Base-by-base conservation (phyloP, 2,888 invertebrate genomes). In the Papilio gigon region DNA sequence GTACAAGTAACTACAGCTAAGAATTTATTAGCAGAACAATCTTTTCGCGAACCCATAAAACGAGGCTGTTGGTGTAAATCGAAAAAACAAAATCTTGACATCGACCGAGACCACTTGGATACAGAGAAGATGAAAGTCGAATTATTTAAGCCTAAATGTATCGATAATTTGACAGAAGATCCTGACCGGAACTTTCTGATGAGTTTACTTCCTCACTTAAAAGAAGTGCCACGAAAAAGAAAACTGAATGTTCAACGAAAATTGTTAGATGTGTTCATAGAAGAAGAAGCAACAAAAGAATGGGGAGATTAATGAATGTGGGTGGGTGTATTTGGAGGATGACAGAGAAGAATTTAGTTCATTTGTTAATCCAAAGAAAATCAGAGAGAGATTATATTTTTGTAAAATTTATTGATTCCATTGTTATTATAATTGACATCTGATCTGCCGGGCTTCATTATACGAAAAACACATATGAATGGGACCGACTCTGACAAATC, bases 1-100 rank as follows among this genome's bases (percentile, higher is more conserved):
- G 8, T 20, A 44, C 44, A 20, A 44, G 11, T 20, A 20, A 40
- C 17, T 40, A n/a, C 40, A 40, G 8, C 9, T 2, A 44, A 44
- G 44, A 44, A 44, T 44, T 44, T 20, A 20, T 44, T 20, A 20
- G 44, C 44, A 44, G 44, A 44, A 20, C 44, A 44, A 44, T 44
- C 44, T 20, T 20, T 44, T 17, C 44, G 9, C 44, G 44, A 44
- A 44, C 20, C 44, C 2, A 20, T 44, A 17, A 44, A 44, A 20
- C 44, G 20, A 44, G 20, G 0, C 17, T 20, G 17, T 44, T 20
- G 4, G 1, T 44, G 20, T 44, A 44, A 44, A 44, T 11, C 44
- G 2, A 44, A 44, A 20, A 20, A 44, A 20, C 9, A 9, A 44
- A 44, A 20, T 44, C 20, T 20, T 44, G 44, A 44, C 20, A 20